phyloP scores from a whole-genome alignment of 2,888 invertebrate species.

The Ellobium chinense region DNA sequence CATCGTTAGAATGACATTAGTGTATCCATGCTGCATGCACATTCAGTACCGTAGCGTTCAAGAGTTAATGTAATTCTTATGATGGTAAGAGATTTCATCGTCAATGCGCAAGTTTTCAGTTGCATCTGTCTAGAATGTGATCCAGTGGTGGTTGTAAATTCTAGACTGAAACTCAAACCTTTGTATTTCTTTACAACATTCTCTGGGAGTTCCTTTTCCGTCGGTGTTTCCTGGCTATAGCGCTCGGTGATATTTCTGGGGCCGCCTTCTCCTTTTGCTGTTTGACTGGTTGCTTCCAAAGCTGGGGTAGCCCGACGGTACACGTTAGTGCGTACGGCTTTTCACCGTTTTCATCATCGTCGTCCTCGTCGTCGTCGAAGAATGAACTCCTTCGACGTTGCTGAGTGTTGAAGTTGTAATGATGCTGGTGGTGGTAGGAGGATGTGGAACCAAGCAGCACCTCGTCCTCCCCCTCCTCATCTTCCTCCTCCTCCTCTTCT shows the following conservation, averaged over 20 bases:
- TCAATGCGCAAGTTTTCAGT: no score
- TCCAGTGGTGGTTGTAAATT: no score
- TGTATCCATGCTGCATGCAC: no score
- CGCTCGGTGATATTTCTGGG: background rate
- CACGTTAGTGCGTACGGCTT: background rate
- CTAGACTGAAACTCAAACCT: no score
- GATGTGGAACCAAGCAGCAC: background rate
- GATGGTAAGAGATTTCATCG: no score
- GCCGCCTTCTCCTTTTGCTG: background rate
- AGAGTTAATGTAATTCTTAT: no score
- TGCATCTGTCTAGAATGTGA: no score
- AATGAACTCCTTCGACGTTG: no score
- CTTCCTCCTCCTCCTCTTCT: slow-evolving; percentile 27
- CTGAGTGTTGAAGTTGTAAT: background rate
- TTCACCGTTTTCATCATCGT: background rate
- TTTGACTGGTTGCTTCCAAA: slow-evolving; percentile 15
- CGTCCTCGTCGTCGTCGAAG: background rate
- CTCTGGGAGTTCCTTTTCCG: background rate
- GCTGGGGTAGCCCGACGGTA: slow-evolving; percentile 1
- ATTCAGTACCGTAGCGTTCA: no score
- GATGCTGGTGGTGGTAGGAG: background rate
- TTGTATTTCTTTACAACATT: background rate
- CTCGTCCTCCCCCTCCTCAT: background rate
- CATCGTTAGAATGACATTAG: no score
- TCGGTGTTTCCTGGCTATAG: background rate